Evolutionary conservation across 2,113 vertebrate genomes (phyloP), one percentile per base, ranked within the genome.

Genomic region (Gavia stellata): DNA sequence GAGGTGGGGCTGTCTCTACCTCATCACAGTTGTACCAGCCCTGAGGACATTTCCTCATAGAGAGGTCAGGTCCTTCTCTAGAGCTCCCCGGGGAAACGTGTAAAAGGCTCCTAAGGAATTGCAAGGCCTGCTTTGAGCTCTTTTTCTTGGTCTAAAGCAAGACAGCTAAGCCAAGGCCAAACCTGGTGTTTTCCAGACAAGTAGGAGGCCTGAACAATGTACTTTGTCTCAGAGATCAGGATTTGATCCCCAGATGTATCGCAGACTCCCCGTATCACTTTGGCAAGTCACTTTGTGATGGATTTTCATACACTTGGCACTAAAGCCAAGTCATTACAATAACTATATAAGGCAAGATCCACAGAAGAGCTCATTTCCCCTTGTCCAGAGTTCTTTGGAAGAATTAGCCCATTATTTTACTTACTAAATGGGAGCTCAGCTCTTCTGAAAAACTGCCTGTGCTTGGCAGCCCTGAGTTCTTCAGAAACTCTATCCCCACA

Each of bases 271-370:
- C 61, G 33, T 92, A 92, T 74, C 10, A 34, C 47, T 86, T 83
- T 81, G 75, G 82, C 75, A 83, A 91, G 68, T 81, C 66, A 73
- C 78, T 88, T 77, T 87, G 68, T 85, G 81, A 82, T 87, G 67
- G 84, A 95, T 96, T 97, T 91, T 91, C 78, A 82, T 66, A 86
- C 14, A 33, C 56, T 89, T 34, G 2, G 86, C 61, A 53, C 33
- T 52, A 84, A 94, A 88, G 34, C 53, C 58, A 75, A 65, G 85
- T 47, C 0, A 0, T 85, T 96, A 66, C 17, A 55, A 23, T 77
- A 79, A 89, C 78, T 92, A 36, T 82, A 82, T 77, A 80, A 95
- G 74, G 92, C 92, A 85, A 87, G 86, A 94, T 88, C 93, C 90
- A 89, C 86, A 91, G 61, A 92, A 97, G 42, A 90, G 53, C 62